phyloP scores from a whole-genome alignment of 2,888 invertebrate species.

The Diploptera punctata region DNA sequence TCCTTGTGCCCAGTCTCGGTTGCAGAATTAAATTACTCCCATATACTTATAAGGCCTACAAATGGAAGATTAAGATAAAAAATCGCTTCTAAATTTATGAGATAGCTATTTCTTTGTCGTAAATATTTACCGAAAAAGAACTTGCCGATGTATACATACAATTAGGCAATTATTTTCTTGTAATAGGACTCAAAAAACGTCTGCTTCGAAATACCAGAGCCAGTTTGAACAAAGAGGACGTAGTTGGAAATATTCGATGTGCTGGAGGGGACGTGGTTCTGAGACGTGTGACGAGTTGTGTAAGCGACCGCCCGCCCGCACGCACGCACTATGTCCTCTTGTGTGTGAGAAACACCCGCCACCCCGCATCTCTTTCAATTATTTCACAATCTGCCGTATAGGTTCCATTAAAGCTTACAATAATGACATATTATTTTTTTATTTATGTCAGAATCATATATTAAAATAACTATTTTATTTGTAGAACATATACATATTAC shows the following conservation, averaged over 20 bases:
- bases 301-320: not conserved
- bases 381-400: too few relatives aligned
- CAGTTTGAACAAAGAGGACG: conserved; percentile 13
- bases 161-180: conserved; percentile 17
- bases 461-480: too few relatives aligned
- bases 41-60: not conserved
- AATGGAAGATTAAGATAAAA: conserved; percentile 16
- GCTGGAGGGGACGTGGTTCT: not conserved
- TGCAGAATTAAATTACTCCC: too few relatives aligned
- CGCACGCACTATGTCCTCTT: too few relatives aligned
- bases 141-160: conserved; percentile 3
- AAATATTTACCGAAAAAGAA: not conserved
- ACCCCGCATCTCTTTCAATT: not conserved
- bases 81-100: not conserved
- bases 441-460: too few relatives aligned
- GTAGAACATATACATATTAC: too few relatives aligned
- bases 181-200: not conserved
- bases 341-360: not conserved
- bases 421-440: too few relatives aligned
- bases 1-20: too few relatives aligned
- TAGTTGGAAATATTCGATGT: not conserved
- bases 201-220: not conserved
- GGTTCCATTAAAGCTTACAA: too few relatives aligned
- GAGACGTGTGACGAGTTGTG: not conserved
- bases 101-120: conserved; percentile 9